phyloP scores from a whole-genome alignment of 2,113 vertebrate genomes.

The Cyprinodon variegatus region DNA sequence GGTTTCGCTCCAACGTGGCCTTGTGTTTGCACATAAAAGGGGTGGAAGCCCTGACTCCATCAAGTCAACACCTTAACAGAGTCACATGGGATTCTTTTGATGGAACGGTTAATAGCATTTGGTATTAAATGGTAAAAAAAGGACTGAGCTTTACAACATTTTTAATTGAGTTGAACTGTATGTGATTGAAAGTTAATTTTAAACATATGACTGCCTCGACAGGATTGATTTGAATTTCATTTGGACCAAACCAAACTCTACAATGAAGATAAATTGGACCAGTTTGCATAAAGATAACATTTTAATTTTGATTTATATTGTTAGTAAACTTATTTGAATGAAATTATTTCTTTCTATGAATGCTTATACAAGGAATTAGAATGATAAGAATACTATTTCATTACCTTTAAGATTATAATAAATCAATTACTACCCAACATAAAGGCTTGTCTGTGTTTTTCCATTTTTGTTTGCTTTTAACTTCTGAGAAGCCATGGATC shows the following conservation, averaged over 20 bases:
- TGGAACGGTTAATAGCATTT: neutral
- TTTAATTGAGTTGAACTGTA: neutral
- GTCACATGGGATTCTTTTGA: no score
- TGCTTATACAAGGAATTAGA: neutral
- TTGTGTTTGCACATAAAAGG: neutral
- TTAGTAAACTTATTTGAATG: neutral
- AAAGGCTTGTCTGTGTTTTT: neutral
- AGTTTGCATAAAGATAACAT: neutral
- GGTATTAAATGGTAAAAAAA: neutral
- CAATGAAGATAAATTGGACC: neutral
- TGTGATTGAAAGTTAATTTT: neutral
- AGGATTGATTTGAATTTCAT: neutral
- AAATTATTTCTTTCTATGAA: neutral
- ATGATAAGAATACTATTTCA: neutral
- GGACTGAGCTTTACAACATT: neutral
- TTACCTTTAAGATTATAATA: neutral
- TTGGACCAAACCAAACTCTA: neutral
- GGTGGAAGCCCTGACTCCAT: no score
- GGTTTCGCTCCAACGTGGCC: no score
- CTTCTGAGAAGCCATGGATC: constrained; percentile 11
- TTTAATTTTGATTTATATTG: neutral
- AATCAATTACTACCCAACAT: neutral
- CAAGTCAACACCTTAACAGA: no score
- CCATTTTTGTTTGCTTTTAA: neutral
- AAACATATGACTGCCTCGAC: neutral